Conservation (phyloP, 2,797 vertebrate genomes). For the Setipinna tenuifilis region DNA sequence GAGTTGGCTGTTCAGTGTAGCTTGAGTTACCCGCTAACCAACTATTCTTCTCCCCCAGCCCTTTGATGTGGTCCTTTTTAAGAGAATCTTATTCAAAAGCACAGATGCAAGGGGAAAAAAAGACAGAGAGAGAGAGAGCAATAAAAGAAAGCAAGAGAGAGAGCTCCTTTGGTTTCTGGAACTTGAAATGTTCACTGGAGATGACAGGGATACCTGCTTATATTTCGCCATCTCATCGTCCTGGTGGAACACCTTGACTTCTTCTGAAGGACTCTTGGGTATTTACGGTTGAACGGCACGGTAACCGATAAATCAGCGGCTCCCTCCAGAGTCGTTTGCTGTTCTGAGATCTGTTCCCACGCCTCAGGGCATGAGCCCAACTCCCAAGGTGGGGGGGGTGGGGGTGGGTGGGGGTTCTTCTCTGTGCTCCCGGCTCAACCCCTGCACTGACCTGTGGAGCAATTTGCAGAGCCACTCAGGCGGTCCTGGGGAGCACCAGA, state of each 20-base stretch:
- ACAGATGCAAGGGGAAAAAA: background rate
- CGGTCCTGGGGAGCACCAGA: conserved; percentile 9
- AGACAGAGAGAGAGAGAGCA: background rate
- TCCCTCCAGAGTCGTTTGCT: background rate
- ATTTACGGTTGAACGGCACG: background rate
- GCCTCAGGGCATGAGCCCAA: background rate
- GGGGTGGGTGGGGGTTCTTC: background rate
- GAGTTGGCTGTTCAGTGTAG: background rate
- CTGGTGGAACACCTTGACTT: background rate
- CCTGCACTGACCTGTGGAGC: background rate
- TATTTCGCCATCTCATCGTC: background rate
- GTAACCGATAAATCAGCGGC: background rate
- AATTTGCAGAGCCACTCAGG: background rate
- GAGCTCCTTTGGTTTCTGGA: conserved; percentile 24
- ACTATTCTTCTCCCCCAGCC: background rate
- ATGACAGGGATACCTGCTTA: background rate
- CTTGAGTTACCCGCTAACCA: background rate
- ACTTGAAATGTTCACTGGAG: background rate
- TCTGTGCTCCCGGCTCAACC: background rate
- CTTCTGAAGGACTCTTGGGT: background rate
- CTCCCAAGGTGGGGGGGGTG: no score
- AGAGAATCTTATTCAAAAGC: conserved; percentile 42
- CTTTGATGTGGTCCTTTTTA: background rate
- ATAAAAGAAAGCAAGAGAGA: background rate
- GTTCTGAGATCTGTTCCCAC: conserved; percentile 7